Evolutionary conservation across 2,888 invertebrate species (phyloP).

Genomic region (Eupithecia tripunctaria): DNA sequence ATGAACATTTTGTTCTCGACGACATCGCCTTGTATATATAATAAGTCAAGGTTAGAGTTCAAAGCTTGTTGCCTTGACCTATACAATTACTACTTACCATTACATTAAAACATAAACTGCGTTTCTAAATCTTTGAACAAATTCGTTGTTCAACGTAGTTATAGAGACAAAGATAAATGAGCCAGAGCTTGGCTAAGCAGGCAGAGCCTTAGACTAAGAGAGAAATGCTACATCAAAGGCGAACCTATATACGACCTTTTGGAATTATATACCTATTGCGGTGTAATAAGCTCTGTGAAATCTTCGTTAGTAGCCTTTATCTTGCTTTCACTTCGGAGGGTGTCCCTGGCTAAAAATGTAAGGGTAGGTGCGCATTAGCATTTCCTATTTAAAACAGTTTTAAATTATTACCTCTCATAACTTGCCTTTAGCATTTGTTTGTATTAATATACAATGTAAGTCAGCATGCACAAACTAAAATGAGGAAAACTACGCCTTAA

Average conservation of each 20-base stretch:
- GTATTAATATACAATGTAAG: too few species aligned
- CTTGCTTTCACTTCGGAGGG: slow-evolving; percentile 40
- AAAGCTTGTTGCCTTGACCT: not conserved
- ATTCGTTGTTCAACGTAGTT: slow-evolving; percentile 2
- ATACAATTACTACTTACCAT: not conserved
- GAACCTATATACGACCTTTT: slow-evolving; percentile 35
- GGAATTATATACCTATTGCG: slow-evolving; percentile 48
- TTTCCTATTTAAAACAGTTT: not conserved
- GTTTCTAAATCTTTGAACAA: not conserved
- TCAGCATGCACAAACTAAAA: too few species aligned
- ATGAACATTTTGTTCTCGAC: not conserved
- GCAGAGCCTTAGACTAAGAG: slow-evolving; percentile 25
- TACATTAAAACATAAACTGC: not conserved
- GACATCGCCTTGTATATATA: not conserved
- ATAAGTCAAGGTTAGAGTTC: too few species aligned
- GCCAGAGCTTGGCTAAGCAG: slow-evolving; percentile 17
- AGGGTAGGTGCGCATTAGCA: slow-evolving; percentile 17
- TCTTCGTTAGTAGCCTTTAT: slow-evolving; percentile 43
- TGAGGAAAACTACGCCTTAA: too few species aligned
- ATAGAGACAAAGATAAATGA: slow-evolving; percentile 8
- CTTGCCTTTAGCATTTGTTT: too few species aligned
- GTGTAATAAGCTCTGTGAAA: slow-evolving; percentile 43
- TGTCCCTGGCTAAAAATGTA: slow-evolving; percentile 35
- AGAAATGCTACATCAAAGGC: slow-evolving; percentile 40
- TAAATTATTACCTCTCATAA: not conserved